Evolutionary conservation across 2,113 vertebrate genomes (phyloP).

Genomic region (Gracilinanus agilis): DNA sequence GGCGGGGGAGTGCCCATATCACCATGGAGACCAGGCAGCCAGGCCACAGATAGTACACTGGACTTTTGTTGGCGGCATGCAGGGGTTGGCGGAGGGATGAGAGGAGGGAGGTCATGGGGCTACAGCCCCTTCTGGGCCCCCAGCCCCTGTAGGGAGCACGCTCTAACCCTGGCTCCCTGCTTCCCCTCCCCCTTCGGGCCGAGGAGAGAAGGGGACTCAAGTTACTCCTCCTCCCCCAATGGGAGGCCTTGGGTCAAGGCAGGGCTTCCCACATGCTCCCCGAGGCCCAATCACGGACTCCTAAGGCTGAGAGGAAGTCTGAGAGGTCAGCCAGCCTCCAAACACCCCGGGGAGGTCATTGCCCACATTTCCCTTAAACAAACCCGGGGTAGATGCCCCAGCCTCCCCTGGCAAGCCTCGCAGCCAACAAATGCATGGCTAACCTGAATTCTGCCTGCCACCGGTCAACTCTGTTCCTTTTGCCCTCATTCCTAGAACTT

Average conservation of each 20-base stretch:
- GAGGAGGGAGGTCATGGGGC: conserved; percentile 48
- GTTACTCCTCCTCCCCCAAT: not conserved
- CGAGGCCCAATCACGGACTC: not conserved
- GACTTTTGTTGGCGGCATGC: conserved; percentile 52
- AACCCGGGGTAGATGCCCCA: not conserved
- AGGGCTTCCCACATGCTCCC: not conserved
- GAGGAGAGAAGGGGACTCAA: not conserved
- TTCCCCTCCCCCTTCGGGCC: not conserved
- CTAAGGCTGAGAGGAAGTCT: not conserved
- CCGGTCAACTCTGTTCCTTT: not conserved
- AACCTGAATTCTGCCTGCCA: not conserved
- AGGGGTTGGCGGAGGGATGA: conserved; percentile 44
- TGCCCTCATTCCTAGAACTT: not conserved
- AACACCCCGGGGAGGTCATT: not conserved
- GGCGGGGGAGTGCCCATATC: not conserved
- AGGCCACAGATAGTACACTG: conserved; percentile 40
- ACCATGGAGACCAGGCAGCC: conserved; percentile 54
- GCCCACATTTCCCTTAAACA: not conserved
- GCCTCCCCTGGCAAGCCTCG: not conserved
- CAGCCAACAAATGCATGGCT: not conserved
- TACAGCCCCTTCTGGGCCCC: conserved; percentile 16
- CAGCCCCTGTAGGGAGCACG: not conserved
- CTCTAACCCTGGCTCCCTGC: not conserved
- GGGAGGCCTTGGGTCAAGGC: not conserved
- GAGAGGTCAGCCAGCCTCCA: not conserved